These are phyloP conservation scores for Aphidoletes aphidimyza DNA, from an alignment of 2,888 invertebrate species.

Conservation along the genomic window DNA sequence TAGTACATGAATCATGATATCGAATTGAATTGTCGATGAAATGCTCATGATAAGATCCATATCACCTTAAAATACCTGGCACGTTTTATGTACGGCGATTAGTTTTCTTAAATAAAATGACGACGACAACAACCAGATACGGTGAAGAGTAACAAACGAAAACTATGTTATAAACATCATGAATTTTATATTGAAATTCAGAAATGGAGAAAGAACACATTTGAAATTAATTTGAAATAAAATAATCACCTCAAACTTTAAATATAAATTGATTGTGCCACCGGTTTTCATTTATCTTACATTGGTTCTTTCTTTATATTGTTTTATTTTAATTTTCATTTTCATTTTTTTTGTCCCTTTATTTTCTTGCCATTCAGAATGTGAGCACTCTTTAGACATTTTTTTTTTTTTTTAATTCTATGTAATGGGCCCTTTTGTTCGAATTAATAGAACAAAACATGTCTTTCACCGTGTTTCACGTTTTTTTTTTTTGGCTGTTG, in stretches of 20 bases:
- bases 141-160: too few species aligned
- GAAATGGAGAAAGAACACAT: neutral
- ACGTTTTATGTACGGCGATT: slow-evolving; percentile 23
- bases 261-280: slow-evolving; percentile 14
- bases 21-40: slow-evolving; percentile 26
- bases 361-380: too few species aligned
- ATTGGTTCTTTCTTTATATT: neutral
- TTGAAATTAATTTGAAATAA: slow-evolving; percentile 49
- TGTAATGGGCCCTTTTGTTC: too few species aligned
- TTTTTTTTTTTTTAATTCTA: too few species aligned
- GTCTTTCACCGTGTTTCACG: too few species aligned
- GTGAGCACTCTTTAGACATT: too few species aligned
- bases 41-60: slow-evolving; percentile 15
- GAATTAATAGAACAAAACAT: too few species aligned
- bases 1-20: slow-evolving; percentile 52
- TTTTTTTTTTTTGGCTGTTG: too few species aligned
- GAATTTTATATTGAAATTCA: neutral
- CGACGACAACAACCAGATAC: neutral
- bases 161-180: neutral
- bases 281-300: slow-evolving; percentile 40
- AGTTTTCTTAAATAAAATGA: slow-evolving; percentile 2
- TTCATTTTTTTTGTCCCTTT: too few species aligned
- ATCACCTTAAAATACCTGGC: slow-evolving; percentile 1
- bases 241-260: neutral
- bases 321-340: neutral